These are phyloP conservation scores for Parasteatoda lunata DNA, from an alignment of 2,888 invertebrate species.

Conservation along the genomic window DNA sequence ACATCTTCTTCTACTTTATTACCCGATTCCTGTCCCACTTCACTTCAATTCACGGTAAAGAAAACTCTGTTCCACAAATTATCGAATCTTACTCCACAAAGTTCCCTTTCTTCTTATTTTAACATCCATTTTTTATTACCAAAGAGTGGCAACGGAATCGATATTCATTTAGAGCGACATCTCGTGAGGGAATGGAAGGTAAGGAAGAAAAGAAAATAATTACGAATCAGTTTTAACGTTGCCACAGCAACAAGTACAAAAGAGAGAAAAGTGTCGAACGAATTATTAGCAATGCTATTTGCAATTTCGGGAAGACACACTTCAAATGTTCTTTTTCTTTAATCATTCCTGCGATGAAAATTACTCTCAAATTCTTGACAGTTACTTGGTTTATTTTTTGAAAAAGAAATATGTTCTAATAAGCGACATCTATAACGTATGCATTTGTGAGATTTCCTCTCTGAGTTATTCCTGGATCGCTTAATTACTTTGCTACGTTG, in stretches of 20 bases:
- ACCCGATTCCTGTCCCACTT: conserved; percentile 8
- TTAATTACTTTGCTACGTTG: too few species aligned
- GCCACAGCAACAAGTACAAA: conserved; percentile 57
- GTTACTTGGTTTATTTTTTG: neutral
- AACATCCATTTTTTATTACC: conserved; percentile 52
- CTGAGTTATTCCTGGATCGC: too few species aligned
- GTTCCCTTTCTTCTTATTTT: conserved; percentile 7
- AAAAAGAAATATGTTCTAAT: too few species aligned
- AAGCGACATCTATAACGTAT: too few species aligned
- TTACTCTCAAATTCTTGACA: conserved; percentile 2
- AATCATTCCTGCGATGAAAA: conserved; percentile 2
- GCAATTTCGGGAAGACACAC: conserved; percentile 6
- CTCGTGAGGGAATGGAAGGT: conserved; percentile 27
- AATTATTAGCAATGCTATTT: conserved; percentile 42
- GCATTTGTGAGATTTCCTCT: too few species aligned
- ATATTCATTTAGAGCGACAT: conserved; percentile 54
- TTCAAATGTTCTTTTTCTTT: neutral
- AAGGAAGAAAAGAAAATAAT: conserved; percentile 43
- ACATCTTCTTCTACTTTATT: conserved; percentile 10
- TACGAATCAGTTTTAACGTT: conserved; percentile 40
- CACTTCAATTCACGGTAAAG: conserved; percentile 2
- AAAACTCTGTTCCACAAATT: conserved; percentile 31
- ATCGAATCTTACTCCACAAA: conserved; percentile 16
- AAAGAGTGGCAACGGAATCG: conserved; percentile 50
- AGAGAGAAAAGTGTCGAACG: conserved; percentile 14